Base-by-base conservation (phyloP, 1,140 invertebrate species). In the Heliconius melpomene region DNA sequence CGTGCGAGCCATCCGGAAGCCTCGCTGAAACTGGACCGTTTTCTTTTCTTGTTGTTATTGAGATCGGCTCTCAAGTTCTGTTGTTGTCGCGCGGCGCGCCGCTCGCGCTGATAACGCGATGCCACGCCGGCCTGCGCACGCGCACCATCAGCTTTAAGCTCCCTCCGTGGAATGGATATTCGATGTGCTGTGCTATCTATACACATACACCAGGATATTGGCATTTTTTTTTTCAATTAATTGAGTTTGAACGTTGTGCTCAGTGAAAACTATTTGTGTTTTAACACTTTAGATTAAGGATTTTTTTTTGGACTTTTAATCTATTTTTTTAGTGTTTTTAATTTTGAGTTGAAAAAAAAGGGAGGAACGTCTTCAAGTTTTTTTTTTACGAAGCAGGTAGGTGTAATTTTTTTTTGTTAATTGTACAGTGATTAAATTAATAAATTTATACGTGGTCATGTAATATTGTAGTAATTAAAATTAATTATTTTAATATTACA, bases 1-100 rank as follows among this genome's bases (percentile, higher is more conserved):
- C 50, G 50, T 52, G 16, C 50, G 50, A 52, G 50, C 50, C 50
- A 52, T 92, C 91, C 91, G 93, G 91, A 94, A 93, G 91, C 91
- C 91, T 94, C 50, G 50, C 50, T 52, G 93, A 94, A 94, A 94
- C 93, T 94, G 93, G 93, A 94, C 93, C 93, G 93, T 94, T 94
- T 94, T 94, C 93, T 94, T 94, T 94, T 94, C 92, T 93, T 94
- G 92, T 94, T 94, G 91, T 93, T 94, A 93, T 93, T 94, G 91
- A 93, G 92, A 93, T 92, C 91, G 89, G 86, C 87, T 90, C 90
- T 92, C 90, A 91, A 90, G 91, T 91, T 92, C 90, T 94, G 93
- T 93, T 94, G 93, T 94, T 93, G 93, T 94, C 91, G 92, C 89
- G 90, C 89, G 87, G 90, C 88, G 88, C 90, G 89, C 89, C 87